Conservation (phyloP, 2,888 invertebrate species). For the Volucella bombylans region DNA sequence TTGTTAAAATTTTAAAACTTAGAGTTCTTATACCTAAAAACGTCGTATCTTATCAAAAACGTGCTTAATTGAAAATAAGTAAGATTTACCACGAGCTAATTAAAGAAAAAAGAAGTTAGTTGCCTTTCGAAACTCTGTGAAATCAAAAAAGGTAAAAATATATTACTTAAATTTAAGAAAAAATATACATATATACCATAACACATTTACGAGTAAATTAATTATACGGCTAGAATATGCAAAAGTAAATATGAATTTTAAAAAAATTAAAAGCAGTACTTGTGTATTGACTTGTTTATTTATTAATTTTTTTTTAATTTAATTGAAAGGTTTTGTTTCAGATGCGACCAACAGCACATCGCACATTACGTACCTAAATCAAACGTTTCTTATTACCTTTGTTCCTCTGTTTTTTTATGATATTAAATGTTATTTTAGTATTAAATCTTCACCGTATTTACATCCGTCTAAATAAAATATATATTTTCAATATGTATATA, state of each 20-base stretch:
- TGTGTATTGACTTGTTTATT: slow-evolving; percentile 1
- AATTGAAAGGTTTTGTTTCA: slow-evolving; percentile 80
- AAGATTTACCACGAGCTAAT: slow-evolving; percentile 46
- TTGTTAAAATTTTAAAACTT: slow-evolving; percentile 65
- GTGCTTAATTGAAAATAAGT: slow-evolving; percentile 66
- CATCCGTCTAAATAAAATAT: slow-evolving; percentile 60
- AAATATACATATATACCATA: slow-evolving; percentile 5
- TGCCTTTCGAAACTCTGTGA: background rate
- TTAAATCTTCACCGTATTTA: slow-evolving; percentile 59
- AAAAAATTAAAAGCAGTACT: slow-evolving; percentile 4
- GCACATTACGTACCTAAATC: slow-evolving; percentile 74
- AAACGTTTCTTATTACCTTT: slow-evolving; percentile 11
- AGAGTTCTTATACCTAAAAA: slow-evolving; percentile 58
- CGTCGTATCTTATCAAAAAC: slow-evolving; percentile 58
- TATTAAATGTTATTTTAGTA: slow-evolving; percentile 51
- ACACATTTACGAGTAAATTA: background rate
- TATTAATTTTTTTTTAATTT: slow-evolving; percentile 15
- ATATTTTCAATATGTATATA: slow-evolving; percentile 34
- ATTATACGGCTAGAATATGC: slow-evolving; percentile 6
- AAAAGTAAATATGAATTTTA: slow-evolving; percentile 14
- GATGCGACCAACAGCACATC: slow-evolving; percentile 81
- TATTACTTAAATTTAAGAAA: slow-evolving; percentile 11
- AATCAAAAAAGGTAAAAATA: slow-evolving; percentile 3
- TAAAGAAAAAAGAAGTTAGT: slow-evolving; percentile 4
- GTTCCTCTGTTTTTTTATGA: slow-evolving; percentile 36